These are phyloP conservation scores for Dunckerocampus dactyliophorus DNA, from an alignment of 2,113 vertebrate species.

Conservation along the genomic window DNA sequence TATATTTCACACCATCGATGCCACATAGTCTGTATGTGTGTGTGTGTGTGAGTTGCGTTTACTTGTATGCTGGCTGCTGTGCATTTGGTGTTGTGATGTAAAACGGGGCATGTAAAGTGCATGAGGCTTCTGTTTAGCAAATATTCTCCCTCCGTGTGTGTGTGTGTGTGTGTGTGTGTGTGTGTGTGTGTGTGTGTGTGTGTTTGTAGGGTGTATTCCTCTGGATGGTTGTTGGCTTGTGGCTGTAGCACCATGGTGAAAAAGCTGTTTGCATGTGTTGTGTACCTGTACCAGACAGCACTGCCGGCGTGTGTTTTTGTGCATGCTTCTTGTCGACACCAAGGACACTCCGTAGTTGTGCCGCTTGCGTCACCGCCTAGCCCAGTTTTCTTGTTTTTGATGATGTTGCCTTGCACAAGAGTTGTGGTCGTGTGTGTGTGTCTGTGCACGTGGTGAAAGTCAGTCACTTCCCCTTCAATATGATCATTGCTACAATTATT, in stretches of 20 bases:
- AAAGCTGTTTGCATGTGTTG: conserved; percentile 37
- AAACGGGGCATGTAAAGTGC: neutral
- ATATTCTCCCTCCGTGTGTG: neutral
- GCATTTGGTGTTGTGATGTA: neutral
- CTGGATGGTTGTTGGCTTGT: conserved; percentile 20
- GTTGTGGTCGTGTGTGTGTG: neutral
- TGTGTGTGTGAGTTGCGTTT: conserved; percentile 1
- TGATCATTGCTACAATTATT: neutral
- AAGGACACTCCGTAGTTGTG: conserved; percentile 19
- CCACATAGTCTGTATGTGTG: neutral
- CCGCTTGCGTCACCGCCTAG: conserved; percentile 12
- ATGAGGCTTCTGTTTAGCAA: neutral
- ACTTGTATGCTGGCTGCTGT: no score
- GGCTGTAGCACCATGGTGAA: conserved; percentile 20
- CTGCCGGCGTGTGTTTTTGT: conserved; percentile 11
- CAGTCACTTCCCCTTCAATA: conserved; percentile 10
- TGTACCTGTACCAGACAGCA: conserved; percentile 21
- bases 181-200: conserved; percentile 22
- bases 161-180: neutral
- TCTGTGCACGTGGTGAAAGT: neutral
- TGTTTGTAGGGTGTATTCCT: neutral
- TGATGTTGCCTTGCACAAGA: neutral
- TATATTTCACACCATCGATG: no score
- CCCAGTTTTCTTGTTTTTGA: no score
- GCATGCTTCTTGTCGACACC: conserved; percentile 23